Base-by-base conservation (phyloP, 92 coral and sea anemone genomes). In the Desmophyllum pertusum region DNA sequence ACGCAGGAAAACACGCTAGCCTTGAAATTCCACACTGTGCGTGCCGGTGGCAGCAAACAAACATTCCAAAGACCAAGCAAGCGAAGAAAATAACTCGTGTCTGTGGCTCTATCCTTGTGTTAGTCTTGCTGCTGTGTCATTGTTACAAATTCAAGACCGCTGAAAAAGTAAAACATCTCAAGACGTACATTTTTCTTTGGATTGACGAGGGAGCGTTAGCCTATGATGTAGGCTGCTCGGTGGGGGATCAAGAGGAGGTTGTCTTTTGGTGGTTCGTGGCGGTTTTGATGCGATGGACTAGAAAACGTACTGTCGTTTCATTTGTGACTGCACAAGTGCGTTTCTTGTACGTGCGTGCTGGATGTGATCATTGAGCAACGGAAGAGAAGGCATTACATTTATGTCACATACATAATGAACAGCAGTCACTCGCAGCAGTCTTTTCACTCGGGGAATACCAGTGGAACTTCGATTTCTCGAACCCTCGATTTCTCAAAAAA, bases 31-130 rank as follows among this genome's bases (percentile, higher is more conserved):
- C 93, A 94, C 75, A 89, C 92, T 41, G 78, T 87, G n/a, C 95
- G 93, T 45, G 93, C 98, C 1, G 98, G 98, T 50, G 98, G 98
- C 74, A 89, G 95, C 75, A 94, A 89, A 55, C 98, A 94, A 42
- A 59, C 79, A 0, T 94, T 94, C 72, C 87, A 94, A 21, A 90
- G 94, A 72, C 98, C 98, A 59, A 92, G 90, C 66, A 94, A 94
- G 83, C 90, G 91, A 77, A 86, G 98, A 82, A 94, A 94, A 76
- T 94, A 85, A 17, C 31, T 15, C 29, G 25, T 14, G n/a, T n/a
- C n/a, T n/a, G 15, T 59, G 55, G 71, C 38, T 77, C 13, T n/a
- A 39, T 41, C 5, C 27, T 36, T 18, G 17, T 23, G 27, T 66
- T 29, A 1, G n/a, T 36, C n/a, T 19, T 36, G 23, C 36, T 10